Conservation (phyloP, 2,797 vertebrate species). For the Coendou prehensilis region DNA sequence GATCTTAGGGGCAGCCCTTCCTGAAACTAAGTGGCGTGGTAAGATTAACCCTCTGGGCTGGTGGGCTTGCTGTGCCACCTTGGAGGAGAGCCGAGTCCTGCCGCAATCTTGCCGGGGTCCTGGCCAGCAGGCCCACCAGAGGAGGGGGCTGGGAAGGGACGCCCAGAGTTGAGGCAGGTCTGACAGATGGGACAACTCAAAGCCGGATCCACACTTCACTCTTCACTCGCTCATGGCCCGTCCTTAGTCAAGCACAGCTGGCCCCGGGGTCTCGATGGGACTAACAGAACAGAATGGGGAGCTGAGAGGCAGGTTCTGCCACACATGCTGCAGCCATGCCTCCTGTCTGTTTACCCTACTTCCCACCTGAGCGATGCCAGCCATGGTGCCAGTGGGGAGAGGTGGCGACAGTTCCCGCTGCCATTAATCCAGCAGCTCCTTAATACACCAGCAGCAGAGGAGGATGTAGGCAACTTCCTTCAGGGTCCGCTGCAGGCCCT, state of each 20-base stretch:
- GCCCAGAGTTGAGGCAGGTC: background rate
- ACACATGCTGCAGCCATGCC: background rate
- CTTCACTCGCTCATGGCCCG: background rate
- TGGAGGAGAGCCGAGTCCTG: constrained; percentile 4
- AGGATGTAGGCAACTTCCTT: constrained; percentile 93
- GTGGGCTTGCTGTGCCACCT: constrained; percentile 7
- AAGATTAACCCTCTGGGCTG: background rate
- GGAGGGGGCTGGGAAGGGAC: background rate
- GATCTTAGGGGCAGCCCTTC: background rate
- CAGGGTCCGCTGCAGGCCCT: constrained; percentile 89
- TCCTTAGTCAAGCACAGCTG: constrained; percentile 8
- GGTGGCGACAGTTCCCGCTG: constrained; percentile 4
- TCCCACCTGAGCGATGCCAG: constrained; percentile 53
- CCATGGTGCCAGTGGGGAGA: background rate
- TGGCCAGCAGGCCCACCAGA: background rate
- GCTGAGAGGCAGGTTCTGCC: constrained; percentile 19
- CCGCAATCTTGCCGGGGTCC: background rate
- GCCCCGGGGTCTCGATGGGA: background rate
- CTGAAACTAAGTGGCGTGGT: background rate
- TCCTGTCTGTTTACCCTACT: background rate
- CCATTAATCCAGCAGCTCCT: constrained; percentile 93
- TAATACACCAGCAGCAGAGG: constrained; percentile 97
- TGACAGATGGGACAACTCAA: constrained; percentile 10
- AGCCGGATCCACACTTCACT: background rate
- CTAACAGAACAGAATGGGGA: constrained; percentile 56